A percentile compares a stretch with the other conserved stretches of the same genome.
Evolutionary conservation across 2,888 invertebrate genomes (phyloP).

Genomic region (Brachyptera risi): DNA sequence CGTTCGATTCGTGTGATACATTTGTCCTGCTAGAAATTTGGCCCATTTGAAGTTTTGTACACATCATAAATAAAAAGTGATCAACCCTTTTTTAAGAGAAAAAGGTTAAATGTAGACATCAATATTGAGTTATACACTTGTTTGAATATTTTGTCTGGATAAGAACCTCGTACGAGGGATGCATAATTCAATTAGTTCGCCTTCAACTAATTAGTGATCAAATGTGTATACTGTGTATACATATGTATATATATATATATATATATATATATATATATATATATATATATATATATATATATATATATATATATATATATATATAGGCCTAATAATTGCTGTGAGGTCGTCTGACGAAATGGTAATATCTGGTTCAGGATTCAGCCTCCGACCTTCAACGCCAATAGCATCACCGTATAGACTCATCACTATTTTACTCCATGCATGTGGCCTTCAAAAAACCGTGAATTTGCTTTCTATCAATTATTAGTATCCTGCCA

Average conservation of each 20-base stretch:
- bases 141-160: neutral
- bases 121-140: neutral
- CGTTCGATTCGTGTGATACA: too few relatives aligned
- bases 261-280: too few relatives aligned
- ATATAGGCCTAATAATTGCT: too few relatives aligned
- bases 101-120: neutral
- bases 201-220: neutral
- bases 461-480: neutral
- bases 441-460: neutral
- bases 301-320: too few relatives aligned
- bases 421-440: constrained; percentile 4
- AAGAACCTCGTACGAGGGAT: neutral
- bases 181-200: neutral
- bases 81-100: too few relatives aligned
- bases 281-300: too few relatives aligned
- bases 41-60: too few relatives aligned
- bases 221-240: too few relatives aligned
- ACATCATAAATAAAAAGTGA: too few relatives aligned
- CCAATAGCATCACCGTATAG: neutral
- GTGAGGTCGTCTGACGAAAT: neutral
- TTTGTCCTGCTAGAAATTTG: too few relatives aligned
- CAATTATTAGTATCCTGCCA: neutral
- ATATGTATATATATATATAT: too few relatives aligned
- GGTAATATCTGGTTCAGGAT: constrained; percentile 4
- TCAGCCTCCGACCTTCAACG: constrained; percentile 3